phyloP scores from a whole-genome alignment of 2,888 invertebrate genomes.

The Fragum fragum region DNA sequence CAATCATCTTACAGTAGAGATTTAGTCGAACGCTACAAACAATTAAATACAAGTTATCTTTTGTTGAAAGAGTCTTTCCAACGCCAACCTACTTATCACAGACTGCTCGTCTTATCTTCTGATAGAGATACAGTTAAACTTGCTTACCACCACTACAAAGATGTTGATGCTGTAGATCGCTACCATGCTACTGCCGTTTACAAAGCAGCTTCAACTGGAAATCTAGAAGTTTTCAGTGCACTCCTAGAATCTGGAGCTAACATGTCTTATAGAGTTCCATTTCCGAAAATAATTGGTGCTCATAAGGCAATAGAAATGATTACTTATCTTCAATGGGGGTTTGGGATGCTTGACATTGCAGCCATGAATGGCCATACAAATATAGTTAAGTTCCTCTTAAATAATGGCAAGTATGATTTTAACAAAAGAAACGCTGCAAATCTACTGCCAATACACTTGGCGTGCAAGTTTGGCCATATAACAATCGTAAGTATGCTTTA shows the following conservation, averaged over 20 bases:
- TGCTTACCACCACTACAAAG: neutral
- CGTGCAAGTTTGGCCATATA: slow-evolving; percentile 21
- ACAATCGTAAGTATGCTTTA: neutral
- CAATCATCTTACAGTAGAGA: neutral
- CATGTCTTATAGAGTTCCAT: neutral
- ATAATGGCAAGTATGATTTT: neutral
- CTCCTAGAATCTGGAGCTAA: neutral
- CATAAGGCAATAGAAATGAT: neutral
- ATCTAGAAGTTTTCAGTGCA: neutral
- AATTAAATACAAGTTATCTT: neutral
- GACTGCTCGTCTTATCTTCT: neutral
- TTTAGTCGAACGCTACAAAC: neutral
- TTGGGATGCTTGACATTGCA: slow-evolving; percentile 18
- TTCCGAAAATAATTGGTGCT: neutral
- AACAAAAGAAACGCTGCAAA: slow-evolving; percentile 7
- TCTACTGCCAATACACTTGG: slow-evolving; percentile 23
- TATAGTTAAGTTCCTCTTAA: slow-evolving; percentile 9
- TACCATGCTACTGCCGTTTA: neutral
- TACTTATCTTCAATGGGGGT: neutral
- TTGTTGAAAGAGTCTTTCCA: neutral
- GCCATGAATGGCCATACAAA: neutral
- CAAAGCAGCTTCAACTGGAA: neutral
- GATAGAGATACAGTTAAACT: neutral
- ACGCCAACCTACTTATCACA: neutral
- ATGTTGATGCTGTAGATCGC: neutral